A percentile compares a stretch with the other conserved stretches of the same genome.
These are phyloP conservation scores for Crotophaga sulcirostris DNA, from an alignment of 2,113 vertebrate genomes.

Conservation along the genomic window DNA sequence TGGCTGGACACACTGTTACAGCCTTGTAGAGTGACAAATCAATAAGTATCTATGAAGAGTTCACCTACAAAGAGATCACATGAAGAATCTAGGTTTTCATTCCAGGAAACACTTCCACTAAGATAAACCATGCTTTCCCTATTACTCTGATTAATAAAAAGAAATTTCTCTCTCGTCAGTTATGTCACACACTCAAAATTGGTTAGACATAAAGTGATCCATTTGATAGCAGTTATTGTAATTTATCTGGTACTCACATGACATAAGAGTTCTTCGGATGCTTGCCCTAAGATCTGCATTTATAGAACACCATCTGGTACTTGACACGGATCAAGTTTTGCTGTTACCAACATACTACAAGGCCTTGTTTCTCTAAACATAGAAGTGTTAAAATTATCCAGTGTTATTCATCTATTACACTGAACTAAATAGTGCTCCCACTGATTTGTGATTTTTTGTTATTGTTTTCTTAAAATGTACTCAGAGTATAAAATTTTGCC, in stretches of 20 bases:
- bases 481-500: background rate
- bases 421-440: conserved; percentile 30
- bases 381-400: conserved; percentile 45
- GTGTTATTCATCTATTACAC: conserved; percentile 12
- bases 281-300: conserved; percentile 48
- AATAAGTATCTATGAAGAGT: background rate
- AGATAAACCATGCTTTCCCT: background rate
- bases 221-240: background rate
- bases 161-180: background rate
- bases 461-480: conserved; percentile 48
- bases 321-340: conserved; percentile 31
- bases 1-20: background rate
- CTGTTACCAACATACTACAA: conserved; percentile 7
- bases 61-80: background rate
- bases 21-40: background rate
- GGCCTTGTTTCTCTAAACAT: conserved; percentile 53
- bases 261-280: background rate
- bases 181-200: background rate
- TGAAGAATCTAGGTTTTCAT: background rate
- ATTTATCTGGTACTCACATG: background rate
- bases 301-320: conserved; percentile 62
- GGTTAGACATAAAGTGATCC: background rate
- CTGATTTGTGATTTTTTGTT: conserved; percentile 54
- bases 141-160: background rate
- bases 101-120: background rate